These are phyloP conservation scores for Cyclargus thomasi DNA, from an alignment of 1,140 invertebrate species.

Conservation along the genomic window DNA sequence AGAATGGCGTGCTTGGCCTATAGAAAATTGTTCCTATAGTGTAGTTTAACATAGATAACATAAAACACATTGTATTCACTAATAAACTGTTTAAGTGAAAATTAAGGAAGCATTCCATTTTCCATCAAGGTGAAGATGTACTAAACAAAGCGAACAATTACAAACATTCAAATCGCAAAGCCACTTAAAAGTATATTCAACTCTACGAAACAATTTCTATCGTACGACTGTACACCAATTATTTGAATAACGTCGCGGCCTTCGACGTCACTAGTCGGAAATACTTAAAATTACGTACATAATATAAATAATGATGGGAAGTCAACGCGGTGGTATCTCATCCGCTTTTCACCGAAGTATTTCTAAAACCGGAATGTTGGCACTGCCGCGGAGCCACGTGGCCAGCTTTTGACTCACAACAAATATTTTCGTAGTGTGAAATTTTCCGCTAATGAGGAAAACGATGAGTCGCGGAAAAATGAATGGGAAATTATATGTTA, in stretches of 20 bases:
- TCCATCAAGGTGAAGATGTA: neutral
- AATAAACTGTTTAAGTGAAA: too few relatives aligned
- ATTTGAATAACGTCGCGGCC: constrained; percentile 9
- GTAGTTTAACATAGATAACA: too few relatives aligned
- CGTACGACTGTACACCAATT: neutral
- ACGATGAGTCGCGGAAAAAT: constrained; percentile 37
- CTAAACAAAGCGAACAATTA: neutral
- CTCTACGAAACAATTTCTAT: neutral
- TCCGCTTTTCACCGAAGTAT: constrained; percentile 1
- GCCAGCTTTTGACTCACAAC: neutral
- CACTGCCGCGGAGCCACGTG: constrained; percentile 6
- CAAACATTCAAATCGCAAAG: neutral
- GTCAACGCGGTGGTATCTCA: constrained; percentile 18
- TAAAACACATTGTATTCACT: too few relatives aligned
- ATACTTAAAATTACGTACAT: constrained; percentile 19
- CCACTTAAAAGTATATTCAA: neutral
- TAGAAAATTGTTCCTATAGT: too few relatives aligned
- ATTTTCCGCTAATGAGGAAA: constrained; percentile 21
- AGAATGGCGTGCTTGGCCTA: too few relatives aligned
- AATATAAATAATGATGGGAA: constrained; percentile 29
- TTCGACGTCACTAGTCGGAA: constrained; percentile 25
- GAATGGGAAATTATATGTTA: constrained; percentile 32
- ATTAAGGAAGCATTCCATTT: neutral
- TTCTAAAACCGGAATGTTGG: constrained; percentile 12
- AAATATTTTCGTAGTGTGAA: neutral